phyloP scores from a whole-genome alignment of 2,113 vertebrate species.

The Cettia cetti region DNA sequence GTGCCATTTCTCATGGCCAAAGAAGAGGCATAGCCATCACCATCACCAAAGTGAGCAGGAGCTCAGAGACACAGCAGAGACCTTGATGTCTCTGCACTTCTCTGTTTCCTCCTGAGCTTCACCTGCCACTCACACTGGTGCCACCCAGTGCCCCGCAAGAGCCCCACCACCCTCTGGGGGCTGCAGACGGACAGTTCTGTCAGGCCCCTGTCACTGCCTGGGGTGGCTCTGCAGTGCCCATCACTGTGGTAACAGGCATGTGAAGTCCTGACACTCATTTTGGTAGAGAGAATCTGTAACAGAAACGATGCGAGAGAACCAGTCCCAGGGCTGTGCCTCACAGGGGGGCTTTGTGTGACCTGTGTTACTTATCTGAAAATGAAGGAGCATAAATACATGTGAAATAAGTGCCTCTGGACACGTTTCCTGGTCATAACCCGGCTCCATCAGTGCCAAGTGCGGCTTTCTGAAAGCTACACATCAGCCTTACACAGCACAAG shows the following conservation, averaged over 20 bases:
- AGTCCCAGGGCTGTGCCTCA: neutral
- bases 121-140: neutral
- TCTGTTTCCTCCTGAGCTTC: neutral
- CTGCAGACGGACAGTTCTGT: neutral
- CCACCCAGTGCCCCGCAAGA: neutral
- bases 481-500: no score
- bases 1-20: neutral
- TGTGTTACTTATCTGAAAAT: neutral
- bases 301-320: neutral
- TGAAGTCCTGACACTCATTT: neutral
- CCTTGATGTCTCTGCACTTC: neutral
- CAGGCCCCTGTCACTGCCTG: neutral
- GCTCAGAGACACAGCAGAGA: neutral
- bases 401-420: neutral
- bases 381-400: neutral
- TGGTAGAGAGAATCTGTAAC: neutral
- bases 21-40: neutral
- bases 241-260: rapidly evolving
- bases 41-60: neutral
- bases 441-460: neutral
- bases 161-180: rapidly evolving
- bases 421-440: neutral
- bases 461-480: neutral
- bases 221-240: neutral
- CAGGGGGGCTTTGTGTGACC: rapidly evolving